Evolutionary conservation across 1,140 invertebrate genomes (phyloP), one percentile per base, ranked within the genome.

Genomic region (Hylyphantes graminicola): DNA sequence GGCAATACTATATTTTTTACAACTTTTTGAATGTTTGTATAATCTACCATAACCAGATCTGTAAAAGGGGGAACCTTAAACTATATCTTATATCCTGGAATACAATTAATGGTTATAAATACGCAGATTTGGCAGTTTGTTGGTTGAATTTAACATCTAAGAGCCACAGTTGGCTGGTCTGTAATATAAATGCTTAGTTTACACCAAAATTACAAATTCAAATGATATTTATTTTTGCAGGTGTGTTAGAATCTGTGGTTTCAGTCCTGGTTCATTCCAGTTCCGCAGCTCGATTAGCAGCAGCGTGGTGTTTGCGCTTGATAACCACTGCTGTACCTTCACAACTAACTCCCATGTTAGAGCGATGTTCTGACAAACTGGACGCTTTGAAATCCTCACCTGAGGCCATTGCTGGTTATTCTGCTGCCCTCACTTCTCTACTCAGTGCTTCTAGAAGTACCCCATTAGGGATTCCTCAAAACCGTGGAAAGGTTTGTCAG

Each of bases 391-490:
- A 96, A 87, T 94, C 95, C 50, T 97, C 96, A 21, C 95, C 97
- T 0, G 97, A 99, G 90, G 96, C 96, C 48, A 96, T 99, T 76
- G 93, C 92, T 88, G 97, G 97, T 19, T 99, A 99, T 89, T 98
- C 97, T 87, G 94, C 94, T 88, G 97, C 97, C 8, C 90, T 99
- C 77, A 95, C 97, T 82, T 96, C 97, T 8, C 93, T 99, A 74
- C 91, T 99, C 57, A 97, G 98, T 21, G 95, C 96, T 76, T 96
- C 98, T 1, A 92, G 94, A 77, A 92, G 95, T 68, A 98, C 97
- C 65, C 95, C 97, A 6, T 91, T 99, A 8, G 98, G 98, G 35
- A 95, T 99, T 74, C 98, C 98, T 19, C 97, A 99, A 89, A 96
- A 96, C 61, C 95, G 97, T 87, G 97, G 97, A 87, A 98, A 98